Conservation (phyloP, 2,888 invertebrate genomes). For the Agonum fuliginosum region DNA sequence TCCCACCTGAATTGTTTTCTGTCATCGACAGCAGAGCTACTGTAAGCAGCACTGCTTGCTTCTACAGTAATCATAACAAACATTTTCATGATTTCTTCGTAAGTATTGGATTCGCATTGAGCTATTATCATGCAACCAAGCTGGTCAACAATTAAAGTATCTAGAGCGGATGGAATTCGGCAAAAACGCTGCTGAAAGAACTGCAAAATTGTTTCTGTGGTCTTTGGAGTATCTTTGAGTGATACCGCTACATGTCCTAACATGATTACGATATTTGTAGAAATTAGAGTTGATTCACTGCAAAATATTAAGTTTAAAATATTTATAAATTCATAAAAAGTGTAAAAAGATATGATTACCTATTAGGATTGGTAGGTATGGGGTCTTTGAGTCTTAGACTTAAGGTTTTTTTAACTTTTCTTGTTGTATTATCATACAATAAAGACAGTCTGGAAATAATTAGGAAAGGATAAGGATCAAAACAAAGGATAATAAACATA, state of each 20-base stretch:
- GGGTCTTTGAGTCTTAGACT: too few relatives aligned
- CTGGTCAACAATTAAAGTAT: constrained; percentile 96
- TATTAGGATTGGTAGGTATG: too few relatives aligned
- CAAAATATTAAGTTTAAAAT: constrained; percentile 66
- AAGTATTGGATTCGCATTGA: constrained; percentile 87
- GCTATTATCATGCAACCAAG: constrained; percentile 98
- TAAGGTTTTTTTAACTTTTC: too few relatives aligned
- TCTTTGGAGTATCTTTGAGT: constrained; percentile 93
- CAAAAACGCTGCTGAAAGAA: constrained; percentile 98
- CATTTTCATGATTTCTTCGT: constrained; percentile 98
- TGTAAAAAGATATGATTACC: too few relatives aligned
- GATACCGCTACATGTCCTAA: constrained; percentile 97
- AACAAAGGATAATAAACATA: too few relatives aligned
- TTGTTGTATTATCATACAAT: too few relatives aligned
- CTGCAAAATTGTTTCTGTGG: constrained; percentile 95
- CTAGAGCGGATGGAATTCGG: constrained; percentile 92
- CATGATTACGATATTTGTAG: constrained; percentile 97
- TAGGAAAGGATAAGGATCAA: constrained; percentile 2
- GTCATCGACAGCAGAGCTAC: constrained; percentile 76
- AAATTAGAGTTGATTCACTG: constrained; percentile 93
- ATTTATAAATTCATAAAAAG: too few relatives aligned
- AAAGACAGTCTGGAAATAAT: neutral
- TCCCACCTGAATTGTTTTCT: constrained; percentile 76
- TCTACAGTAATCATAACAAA: constrained; percentile 97
- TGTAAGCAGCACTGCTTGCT: constrained; percentile 87